These are phyloP conservation scores for Osedax frankpressi DNA, from an alignment of 2,888 invertebrate genomes.

Conservation along the genomic window DNA sequence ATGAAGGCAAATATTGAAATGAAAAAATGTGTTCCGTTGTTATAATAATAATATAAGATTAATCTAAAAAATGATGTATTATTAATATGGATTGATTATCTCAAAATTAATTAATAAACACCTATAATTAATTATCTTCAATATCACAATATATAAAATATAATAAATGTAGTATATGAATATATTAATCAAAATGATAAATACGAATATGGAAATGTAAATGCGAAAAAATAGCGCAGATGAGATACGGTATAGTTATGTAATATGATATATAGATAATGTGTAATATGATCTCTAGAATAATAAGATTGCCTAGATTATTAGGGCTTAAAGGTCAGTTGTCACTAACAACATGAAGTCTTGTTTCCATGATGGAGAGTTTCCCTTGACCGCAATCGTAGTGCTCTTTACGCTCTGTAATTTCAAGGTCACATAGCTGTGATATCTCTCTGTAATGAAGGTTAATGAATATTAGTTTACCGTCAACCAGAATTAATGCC, in stretches of 20 bases:
- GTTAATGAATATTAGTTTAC: too few species aligned
- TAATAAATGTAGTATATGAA: neutral
- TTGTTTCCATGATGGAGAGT: conserved; percentile 92
- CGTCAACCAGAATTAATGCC: too few species aligned
- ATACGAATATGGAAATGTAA: too few species aligned
- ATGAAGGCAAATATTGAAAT: conserved; percentile 27
- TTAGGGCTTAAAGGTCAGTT: neutral
- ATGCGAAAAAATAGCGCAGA: too few species aligned
- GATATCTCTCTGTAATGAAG: conserved; percentile 78
- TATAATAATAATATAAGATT: neutral
- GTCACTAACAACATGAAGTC: conserved; percentile 94
- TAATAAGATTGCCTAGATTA: neutral
- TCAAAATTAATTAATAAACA: neutral
- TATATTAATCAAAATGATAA: neutral
- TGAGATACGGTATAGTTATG: too few species aligned
- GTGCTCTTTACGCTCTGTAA: conserved; percentile 95
- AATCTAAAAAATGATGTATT: neutral
- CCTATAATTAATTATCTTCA: neutral
- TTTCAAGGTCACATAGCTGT: conserved; percentile 89
- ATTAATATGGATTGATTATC: too few species aligned
- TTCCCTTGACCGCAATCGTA: conserved; percentile 88
- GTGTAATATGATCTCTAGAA: too few species aligned
- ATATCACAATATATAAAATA: neutral
- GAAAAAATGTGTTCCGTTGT: neutral
- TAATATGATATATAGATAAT: too few species aligned